Conservation (phyloP, 2,113 vertebrate genomes). For the Brienomyrus brachyistius region DNA sequence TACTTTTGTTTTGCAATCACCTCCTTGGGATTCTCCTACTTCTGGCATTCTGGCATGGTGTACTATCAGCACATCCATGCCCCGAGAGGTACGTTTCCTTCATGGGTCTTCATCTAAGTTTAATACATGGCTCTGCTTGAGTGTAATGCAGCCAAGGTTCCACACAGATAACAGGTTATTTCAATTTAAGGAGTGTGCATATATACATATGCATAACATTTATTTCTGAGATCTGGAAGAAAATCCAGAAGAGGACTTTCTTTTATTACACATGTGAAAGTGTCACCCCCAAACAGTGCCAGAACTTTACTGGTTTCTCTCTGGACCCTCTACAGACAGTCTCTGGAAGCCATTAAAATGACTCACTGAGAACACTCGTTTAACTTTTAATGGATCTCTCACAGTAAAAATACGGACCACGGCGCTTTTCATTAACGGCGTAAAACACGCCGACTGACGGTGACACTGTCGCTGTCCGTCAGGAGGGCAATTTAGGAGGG, state of each 20-base stretch:
- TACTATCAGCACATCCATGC: conserved; percentile 15
- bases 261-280: conserved; percentile 8
- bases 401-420: background rate
- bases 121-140: conserved; percentile 20
- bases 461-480: conserved; percentile 4
- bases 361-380: conserved; percentile 1
- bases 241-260: background rate
- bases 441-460: conserved; percentile 22
- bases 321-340: background rate
- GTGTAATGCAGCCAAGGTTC: background rate
- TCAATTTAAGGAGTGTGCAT: background rate
- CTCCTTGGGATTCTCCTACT: conserved; percentile 11
- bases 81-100: conserved; percentile 1
- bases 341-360: conserved; percentile 18
- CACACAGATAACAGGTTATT: background rate
- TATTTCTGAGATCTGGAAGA: background rate
- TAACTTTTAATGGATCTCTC: conserved; percentile 17
- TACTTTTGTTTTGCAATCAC: background rate
- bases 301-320: background rate
- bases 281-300: background rate
- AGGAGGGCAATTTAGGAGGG: background rate
- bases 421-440: conserved; percentile 14
- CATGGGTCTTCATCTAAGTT: conserved; percentile 21
- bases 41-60: conserved; percentile 5
- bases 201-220: background rate